Percentiles rank a stretch among this genome's conserved stretches.
Conservation (phyloP, 2,113 vertebrate species). For the Passer domesticus region DNA sequence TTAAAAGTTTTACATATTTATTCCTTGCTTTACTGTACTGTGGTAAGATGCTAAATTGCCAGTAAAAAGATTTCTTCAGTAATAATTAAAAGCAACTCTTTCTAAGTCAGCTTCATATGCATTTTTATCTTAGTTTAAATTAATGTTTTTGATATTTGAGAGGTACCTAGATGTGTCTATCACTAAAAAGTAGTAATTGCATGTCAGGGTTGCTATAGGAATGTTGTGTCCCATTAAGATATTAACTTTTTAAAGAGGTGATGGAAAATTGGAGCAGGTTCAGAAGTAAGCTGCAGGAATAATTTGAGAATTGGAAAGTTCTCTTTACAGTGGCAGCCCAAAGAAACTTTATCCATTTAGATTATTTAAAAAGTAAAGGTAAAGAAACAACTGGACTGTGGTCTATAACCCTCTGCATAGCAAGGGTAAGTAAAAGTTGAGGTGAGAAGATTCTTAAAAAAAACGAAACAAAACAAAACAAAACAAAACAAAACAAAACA, state of each 20-base stretch:
- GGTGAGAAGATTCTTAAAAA: not conserved
- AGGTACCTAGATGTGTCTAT: not conserved
- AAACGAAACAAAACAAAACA: not conserved
- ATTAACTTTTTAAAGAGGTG: not conserved
- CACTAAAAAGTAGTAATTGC: not conserved
- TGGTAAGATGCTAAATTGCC: not conserved
- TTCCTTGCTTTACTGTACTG: slow-evolving; percentile 22
- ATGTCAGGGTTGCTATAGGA: not conserved
- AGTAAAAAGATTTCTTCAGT: not conserved
- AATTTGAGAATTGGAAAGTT: not conserved
- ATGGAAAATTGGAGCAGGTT: slow-evolving; percentile 14
- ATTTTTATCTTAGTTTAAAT: not conserved
- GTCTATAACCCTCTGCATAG: not conserved
- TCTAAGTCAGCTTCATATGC: not conserved
- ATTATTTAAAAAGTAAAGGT: not conserved
- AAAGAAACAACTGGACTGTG: not conserved
- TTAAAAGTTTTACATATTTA: slow-evolving; percentile 16
- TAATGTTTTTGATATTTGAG: not conserved
- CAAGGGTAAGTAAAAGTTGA: not conserved
- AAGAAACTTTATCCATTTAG: not conserved
- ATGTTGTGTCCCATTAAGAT: not conserved
- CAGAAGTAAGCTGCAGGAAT: slow-evolving; percentile 1
- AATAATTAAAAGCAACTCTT: not conserved
- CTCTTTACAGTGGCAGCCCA: not conserved
- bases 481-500: not conserved